Percentiles rank a stretch among this genome's conserved stretches.
These are phyloP conservation scores for Gorsachius goisagi DNA, from an alignment of 2,113 vertebrate species.

Conservation along the genomic window DNA sequence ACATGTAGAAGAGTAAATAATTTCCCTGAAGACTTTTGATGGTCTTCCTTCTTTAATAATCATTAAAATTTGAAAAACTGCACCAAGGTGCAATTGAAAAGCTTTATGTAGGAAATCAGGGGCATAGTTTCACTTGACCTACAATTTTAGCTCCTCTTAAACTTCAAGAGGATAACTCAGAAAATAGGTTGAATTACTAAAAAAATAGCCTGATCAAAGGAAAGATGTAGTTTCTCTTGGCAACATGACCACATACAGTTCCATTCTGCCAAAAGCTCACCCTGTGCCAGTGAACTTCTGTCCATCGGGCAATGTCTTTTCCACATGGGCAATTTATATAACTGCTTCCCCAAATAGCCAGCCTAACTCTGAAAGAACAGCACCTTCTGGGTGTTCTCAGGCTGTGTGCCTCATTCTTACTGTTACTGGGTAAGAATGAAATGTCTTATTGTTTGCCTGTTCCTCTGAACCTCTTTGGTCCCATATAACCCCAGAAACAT, in stretches of 20 bases:
- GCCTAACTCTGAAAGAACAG: not conserved
- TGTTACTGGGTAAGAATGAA: not conserved
- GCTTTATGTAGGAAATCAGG: not conserved
- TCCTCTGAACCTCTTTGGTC: not conserved
- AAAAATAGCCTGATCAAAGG: not conserved
- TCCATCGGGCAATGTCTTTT: not conserved
- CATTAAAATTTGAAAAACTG: not conserved
- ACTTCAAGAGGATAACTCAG: not conserved
- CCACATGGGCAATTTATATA: not conserved
- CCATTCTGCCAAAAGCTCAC: not conserved
- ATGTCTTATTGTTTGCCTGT: not conserved
- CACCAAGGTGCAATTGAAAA: not conserved
- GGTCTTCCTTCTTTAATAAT: not conserved
- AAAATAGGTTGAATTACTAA: not conserved
- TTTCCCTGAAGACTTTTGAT: not conserved
- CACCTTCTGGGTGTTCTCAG: not conserved
- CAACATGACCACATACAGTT: not conserved
- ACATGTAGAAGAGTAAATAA: not conserved
- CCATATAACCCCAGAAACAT: not conserved
- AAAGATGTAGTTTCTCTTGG: not conserved
- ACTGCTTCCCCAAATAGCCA: not conserved
- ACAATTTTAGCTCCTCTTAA: not conserved
- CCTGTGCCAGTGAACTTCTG: not conserved
- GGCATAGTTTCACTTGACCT: not conserved
- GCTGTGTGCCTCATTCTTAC: not conserved